These are phyloP conservation scores for Griposia aprilina DNA, from an alignment of 2,888 invertebrate genomes.

Conservation along the genomic window DNA sequence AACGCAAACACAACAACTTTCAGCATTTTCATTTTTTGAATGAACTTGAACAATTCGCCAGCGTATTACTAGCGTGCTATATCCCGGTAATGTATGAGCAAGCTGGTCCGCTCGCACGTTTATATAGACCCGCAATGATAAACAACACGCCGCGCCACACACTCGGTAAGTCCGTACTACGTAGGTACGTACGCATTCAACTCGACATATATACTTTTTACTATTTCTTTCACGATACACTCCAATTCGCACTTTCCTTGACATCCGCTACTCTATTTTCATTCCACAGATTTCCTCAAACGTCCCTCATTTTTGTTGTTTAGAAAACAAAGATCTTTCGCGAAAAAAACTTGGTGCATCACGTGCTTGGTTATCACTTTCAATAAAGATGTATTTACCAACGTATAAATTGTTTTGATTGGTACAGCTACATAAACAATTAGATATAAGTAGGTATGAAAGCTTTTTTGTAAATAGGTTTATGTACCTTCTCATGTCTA, in stretches of 20 bases:
- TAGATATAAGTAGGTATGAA: neutral
- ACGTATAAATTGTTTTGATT: conserved; percentile 46
- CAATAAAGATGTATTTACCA: conserved; percentile 30
- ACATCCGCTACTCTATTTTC: neutral
- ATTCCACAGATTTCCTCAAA: neutral
- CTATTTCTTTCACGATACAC: conserved; percentile 9
- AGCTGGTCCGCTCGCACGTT: conserved; percentile 64
- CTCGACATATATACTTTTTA: conserved; percentile 2
- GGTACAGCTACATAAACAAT: conserved; percentile 18
- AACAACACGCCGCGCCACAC: conserved; percentile 67
- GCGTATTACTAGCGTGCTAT: conserved; percentile 60
- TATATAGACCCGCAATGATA: conserved; percentile 77
- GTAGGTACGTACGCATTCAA: conserved; percentile 33
- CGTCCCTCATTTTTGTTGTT: neutral
- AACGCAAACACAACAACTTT: conserved; percentile 74
- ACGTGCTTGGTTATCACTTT: conserved; percentile 56
- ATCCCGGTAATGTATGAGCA: conserved; percentile 68
- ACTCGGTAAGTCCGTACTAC: conserved; percentile 21
- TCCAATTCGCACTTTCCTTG: neutral
- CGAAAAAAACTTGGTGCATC: conserved; percentile 43
- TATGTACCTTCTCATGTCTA: neutral
- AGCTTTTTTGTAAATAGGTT: neutral
- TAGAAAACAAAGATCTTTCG: conserved; percentile 35
- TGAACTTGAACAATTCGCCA: conserved; percentile 36
- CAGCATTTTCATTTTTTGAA: conserved; percentile 66